Base-by-base conservation (phyloP, 1,140 invertebrate species). In the Ceratitis capitata region DNA sequence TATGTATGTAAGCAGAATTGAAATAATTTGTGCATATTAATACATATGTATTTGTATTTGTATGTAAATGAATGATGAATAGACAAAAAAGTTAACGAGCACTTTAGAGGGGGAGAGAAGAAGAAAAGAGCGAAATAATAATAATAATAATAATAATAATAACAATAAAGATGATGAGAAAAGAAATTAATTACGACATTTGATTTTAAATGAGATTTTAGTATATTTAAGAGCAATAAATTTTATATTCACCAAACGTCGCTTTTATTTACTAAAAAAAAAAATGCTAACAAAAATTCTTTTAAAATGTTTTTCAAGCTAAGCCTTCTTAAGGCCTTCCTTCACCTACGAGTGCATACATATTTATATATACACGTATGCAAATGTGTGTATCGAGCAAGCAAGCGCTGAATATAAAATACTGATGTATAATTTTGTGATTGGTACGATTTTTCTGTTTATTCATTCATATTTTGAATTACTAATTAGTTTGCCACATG, bases 401-500 rank as follows among this genome's bases (percentile, higher is more conserved):
- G 19, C 0, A 56, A 56, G 51, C 51, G n/a, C n/a, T n/a, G n/a
- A n/a, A n/a, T n/a, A n/a, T 78, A 23, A 23, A 19, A 45, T 23
- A 39, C 39, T 45, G 69, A 39, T 45, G n/a, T 78, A 78, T 78
- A 78, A 78, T 78, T 78, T 23, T 12, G 1, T 78, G 69, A 78
- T 78, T 78, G 42, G 39, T 45, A 45, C 12, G 39, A 26, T 7
- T 78, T 78, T 78, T 47, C 42, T 78, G 69, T 47, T 78, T 23
- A 78, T 78, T 78, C 69, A 78, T 78, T 78, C 69, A 78, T 78
- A 78, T 47, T 78, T 45, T 78, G 69, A 35, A 78, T 78, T 78
- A 45, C 69, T 78, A 78, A 78, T 78, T 47, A 78, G 47, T 23
- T n/a, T 53, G 19, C 23, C 53, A 51, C 45, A 35, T n/a, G n/a